Evolutionary conservation across 2,888 invertebrate species (phyloP).

Genomic region (Dryocosmus kuriphilus): DNA sequence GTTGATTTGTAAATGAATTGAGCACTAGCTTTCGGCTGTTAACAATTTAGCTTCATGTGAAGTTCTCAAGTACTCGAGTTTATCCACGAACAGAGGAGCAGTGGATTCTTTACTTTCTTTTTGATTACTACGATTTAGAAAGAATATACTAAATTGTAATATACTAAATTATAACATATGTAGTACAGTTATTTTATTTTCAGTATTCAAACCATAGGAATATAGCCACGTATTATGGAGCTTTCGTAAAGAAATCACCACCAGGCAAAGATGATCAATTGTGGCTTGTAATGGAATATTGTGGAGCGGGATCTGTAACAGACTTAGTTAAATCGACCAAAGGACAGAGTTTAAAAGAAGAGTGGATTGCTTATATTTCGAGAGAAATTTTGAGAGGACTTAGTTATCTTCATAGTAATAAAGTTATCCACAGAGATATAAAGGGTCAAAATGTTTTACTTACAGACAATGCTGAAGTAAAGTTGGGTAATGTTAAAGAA

Average conservation of each 20-base stretch:
- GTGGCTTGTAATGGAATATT: conserved; percentile 99
- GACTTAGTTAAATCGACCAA: conserved; percentile 99
- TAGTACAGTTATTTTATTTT: too few species aligned
- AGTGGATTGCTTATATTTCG: conserved; percentile 99
- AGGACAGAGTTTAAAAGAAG: conserved; percentile 98
- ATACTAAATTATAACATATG: too few species aligned
- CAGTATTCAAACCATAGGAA: conserved; percentile 98
- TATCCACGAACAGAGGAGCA: too few species aligned
- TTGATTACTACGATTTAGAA: too few species aligned
- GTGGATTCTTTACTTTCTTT: too few species aligned
- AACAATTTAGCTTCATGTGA: too few species aligned
- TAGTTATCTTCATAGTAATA: conserved; percentile 98
- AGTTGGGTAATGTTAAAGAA: conserved; percentile 84
- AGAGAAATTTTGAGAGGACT: conserved; percentile 97
- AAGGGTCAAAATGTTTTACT: conserved; percentile 99
- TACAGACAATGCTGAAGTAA: conserved; percentile 99
- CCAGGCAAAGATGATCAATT: conserved; percentile 99
- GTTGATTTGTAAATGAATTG: too few species aligned
- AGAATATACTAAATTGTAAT: not conserved
- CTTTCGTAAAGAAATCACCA: conserved; percentile 99
- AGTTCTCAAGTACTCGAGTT: too few species aligned
- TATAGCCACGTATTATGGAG: conserved; percentile 99
- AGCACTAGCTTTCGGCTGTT: too few species aligned
- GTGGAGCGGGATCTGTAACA: conserved; percentile 98
- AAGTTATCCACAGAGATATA: conserved; percentile 99